Conservation (phyloP, 2,797 vertebrate genomes). For the Halcyon smyrnensis region DNA sequence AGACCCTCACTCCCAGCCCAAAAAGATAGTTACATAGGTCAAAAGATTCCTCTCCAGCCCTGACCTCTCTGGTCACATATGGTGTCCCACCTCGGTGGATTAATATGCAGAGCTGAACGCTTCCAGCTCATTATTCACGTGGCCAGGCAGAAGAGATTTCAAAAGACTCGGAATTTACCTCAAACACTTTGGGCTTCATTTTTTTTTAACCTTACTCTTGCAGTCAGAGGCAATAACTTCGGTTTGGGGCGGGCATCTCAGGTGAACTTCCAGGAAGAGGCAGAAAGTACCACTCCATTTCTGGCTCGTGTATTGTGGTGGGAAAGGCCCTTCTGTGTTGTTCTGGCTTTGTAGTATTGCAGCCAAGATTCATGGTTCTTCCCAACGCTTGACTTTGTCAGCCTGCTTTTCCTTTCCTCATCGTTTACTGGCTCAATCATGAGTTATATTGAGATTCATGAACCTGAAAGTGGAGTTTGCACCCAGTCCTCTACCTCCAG, state of each 20-base stretch:
- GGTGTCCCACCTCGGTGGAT: slow-evolving; percentile 81
- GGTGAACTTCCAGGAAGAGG: background rate
- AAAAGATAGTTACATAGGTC: slow-evolving; percentile 84
- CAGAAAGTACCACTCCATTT: background rate
- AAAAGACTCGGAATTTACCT: slow-evolving; percentile 50
- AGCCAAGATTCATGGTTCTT: background rate
- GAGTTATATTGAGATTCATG: slow-evolving; percentile 3
- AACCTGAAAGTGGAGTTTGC: background rate
- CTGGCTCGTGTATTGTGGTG: background rate
- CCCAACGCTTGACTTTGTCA: slow-evolving; percentile 4
- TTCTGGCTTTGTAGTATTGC: slow-evolving; percentile 1
- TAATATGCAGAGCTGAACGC: slow-evolving; percentile 77
- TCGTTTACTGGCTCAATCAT: slow-evolving; percentile 20
- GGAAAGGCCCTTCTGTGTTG: background rate
- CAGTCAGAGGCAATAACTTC: slow-evolving; percentile 1
- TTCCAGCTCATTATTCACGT: slow-evolving; percentile 80
- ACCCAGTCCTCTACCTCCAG: background rate
- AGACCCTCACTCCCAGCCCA: slow-evolving; percentile 71
- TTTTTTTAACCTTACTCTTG: background rate
- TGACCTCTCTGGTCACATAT: slow-evolving; percentile 80
- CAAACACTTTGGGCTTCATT: background rate
- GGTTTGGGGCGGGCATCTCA: background rate
- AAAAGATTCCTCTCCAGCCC: slow-evolving; percentile 83
- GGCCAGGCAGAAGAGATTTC: slow-evolving; percentile 70
- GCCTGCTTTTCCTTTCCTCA: background rate